Conservation (phyloP, 2,888 invertebrate species). For the Plagodis dolabraria region DNA sequence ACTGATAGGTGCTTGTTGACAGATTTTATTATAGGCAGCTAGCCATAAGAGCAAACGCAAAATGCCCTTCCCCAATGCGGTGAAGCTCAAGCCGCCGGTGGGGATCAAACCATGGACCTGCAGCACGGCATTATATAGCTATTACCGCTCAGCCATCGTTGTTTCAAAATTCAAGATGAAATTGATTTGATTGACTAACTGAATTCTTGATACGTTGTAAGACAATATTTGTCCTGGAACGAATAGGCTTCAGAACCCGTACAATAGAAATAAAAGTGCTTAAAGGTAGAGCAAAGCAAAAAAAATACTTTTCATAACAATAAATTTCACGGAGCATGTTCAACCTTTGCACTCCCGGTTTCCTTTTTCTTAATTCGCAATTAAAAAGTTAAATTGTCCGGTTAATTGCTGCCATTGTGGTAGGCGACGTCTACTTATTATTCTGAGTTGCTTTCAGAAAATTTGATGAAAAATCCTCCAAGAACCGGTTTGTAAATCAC, state of each 20-base stretch:
- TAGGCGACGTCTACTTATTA: constrained; percentile 71
- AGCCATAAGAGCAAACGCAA: too few relatives aligned
- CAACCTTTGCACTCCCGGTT: constrained; percentile 73
- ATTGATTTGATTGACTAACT: too few relatives aligned
- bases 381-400: constrained; percentile 82
- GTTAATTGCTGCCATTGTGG: constrained; percentile 79
- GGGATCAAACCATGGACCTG: too few relatives aligned
- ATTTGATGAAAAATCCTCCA: constrained; percentile 69
- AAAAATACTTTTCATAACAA: constrained; percentile 39
- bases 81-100: too few relatives aligned
- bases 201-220: too few relatives aligned
- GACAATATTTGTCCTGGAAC: background rate
- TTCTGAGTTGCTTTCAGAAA: constrained; percentile 68
- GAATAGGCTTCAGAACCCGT: background rate
- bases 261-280: constrained; percentile 2
- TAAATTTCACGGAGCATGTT: constrained; percentile 64
- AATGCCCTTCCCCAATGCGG: too few relatives aligned
- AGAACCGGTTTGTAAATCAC: constrained; percentile 71
- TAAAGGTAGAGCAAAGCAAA: constrained; percentile 11
- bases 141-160: too few relatives aligned
- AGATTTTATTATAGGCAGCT: too few relatives aligned
- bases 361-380: constrained; percentile 68
- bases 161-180: too few relatives aligned
- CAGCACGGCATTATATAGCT: too few relatives aligned
- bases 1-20: too few relatives aligned